Evolutionary conservation across 2,113 vertebrate species (phyloP).

Genomic region (Protobothrops mucrosquamatus): DNA sequence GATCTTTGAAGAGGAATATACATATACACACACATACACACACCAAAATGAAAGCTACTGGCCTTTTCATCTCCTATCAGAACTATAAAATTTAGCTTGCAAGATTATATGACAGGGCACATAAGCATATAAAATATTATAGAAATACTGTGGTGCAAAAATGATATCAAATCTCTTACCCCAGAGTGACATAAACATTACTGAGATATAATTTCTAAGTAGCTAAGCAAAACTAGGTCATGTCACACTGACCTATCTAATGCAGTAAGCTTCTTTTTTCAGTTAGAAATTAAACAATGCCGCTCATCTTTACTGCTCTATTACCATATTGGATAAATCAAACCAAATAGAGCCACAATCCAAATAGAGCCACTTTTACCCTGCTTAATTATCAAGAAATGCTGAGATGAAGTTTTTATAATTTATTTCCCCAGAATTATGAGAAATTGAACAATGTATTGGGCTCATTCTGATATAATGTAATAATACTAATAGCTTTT

Average conservation of each 20-base stretch:
- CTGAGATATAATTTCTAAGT: slow-evolving; percentile 73
- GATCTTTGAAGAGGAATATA: not conserved
- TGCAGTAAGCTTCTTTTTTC: slow-evolving; percentile 66
- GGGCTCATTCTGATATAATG: not conserved
- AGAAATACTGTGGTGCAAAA: slow-evolving; percentile 64
- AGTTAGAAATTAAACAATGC: slow-evolving; percentile 68
- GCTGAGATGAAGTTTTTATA: not conserved
- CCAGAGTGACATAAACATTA: slow-evolving; percentile 76
- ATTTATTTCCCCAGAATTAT: slow-evolving; percentile 15
- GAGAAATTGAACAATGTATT: not conserved
- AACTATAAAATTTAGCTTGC: slow-evolving; percentile 55
- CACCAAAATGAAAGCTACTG: slow-evolving; percentile 42
- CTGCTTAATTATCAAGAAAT: slow-evolving; percentile 39
- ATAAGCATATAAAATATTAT: slow-evolving; percentile 64
- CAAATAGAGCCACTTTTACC: slow-evolving; percentile 42
- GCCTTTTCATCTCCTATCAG: slow-evolving; percentile 36
- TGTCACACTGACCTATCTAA: slow-evolving; percentile 72
- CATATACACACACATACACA: not conserved
- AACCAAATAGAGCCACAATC: slow-evolving; percentile 67
- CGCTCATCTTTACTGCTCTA: slow-evolving; percentile 67
- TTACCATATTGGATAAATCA: slow-evolving; percentile 71
- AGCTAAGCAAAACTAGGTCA: slow-evolving; percentile 79
- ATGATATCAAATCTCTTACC: slow-evolving; percentile 72
- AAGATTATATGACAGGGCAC: slow-evolving; percentile 57
- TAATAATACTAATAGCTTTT: not conserved